Conservation (phyloP, 2,113 vertebrate genomes). For the Spheniscus mendiculus region DNA sequence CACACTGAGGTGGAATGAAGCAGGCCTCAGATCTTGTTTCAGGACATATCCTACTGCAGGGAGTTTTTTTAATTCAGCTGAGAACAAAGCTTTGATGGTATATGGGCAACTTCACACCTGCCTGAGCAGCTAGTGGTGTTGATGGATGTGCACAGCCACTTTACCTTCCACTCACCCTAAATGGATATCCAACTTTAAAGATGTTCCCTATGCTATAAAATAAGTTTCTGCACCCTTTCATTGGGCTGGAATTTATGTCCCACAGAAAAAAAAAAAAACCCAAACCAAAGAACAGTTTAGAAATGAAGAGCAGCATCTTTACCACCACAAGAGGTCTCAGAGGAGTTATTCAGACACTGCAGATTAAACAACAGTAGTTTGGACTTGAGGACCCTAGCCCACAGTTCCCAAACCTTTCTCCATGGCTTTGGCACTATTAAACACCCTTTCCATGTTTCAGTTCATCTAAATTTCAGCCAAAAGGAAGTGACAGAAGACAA, state of each 20-base stretch:
- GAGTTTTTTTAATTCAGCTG: neutral
- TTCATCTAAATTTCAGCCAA: neutral
- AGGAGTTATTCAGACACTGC: neutral
- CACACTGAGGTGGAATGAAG: neutral
- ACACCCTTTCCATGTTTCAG: neutral
- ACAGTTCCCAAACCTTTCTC: neutral
- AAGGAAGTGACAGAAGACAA: neutral
- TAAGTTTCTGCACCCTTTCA: neutral
- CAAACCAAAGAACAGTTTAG: neutral
- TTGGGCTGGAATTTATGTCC: neutral
- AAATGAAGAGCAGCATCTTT: neutral
- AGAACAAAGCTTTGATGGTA: neutral
- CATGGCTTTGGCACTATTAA: neutral
- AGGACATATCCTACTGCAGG: neutral
- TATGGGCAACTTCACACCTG: neutral
- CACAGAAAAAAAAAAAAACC: no score
- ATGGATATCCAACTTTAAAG: neutral
- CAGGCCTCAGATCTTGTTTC: neutral
- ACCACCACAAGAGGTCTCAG: neutral
- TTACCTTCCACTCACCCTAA: neutral
- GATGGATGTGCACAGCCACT: neutral
- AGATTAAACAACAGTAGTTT: neutral
- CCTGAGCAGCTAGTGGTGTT: neutral
- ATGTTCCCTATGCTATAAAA: neutral
- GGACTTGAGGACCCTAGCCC: neutral